Conservation (phyloP, 1,140 invertebrate genomes). For the Trichoplusia ni region DNA sequence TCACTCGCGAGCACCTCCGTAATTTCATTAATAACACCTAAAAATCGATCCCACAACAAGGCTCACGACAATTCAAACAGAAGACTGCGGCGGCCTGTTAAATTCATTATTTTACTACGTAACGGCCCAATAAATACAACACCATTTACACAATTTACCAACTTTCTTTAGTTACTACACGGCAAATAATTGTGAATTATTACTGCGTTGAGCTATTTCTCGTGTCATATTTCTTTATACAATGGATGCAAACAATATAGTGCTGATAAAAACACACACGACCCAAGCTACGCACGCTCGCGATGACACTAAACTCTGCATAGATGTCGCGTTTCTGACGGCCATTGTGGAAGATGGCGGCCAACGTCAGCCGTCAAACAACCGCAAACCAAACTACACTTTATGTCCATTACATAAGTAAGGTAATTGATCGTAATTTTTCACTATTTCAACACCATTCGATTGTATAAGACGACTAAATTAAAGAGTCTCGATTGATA, state of each 20-base stretch:
- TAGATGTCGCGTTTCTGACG: slow-evolving; percentile 72
- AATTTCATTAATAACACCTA: slow-evolving; percentile 81
- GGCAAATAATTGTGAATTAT: slow-evolving; percentile 18
- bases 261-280: slow-evolving; percentile 40
- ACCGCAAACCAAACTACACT: slow-evolving; percentile 38
- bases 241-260: slow-evolving; percentile 68
- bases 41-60: slow-evolving; percentile 77
- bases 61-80: slow-evolving; percentile 75
- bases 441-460: slow-evolving; percentile 54
- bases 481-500: slow-evolving; percentile 47
- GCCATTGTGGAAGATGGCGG: slow-evolving; percentile 77
- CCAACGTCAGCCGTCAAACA: slow-evolving; percentile 61
- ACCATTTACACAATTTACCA: slow-evolving; percentile 35
- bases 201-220: slow-evolving; percentile 24
- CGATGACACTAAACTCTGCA: slow-evolving; percentile 73
- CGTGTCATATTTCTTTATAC: slow-evolving; percentile 53
- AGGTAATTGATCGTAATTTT: slow-evolving; percentile 33
- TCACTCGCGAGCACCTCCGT: slow-evolving; percentile 71
- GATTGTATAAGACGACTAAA: slow-evolving; percentile 67
- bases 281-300: slow-evolving; percentile 55
- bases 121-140: slow-evolving; percentile 39
- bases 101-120: slow-evolving; percentile 75
- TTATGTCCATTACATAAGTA: slow-evolving; percentile 28
- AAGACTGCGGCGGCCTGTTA: slow-evolving; percentile 70
- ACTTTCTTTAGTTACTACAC: slow-evolving; percentile 23